These are phyloP conservation scores for Acropternis orthonyx DNA, from an alignment of 2,797 vertebrate genomes.

Conservation along the genomic window DNA sequence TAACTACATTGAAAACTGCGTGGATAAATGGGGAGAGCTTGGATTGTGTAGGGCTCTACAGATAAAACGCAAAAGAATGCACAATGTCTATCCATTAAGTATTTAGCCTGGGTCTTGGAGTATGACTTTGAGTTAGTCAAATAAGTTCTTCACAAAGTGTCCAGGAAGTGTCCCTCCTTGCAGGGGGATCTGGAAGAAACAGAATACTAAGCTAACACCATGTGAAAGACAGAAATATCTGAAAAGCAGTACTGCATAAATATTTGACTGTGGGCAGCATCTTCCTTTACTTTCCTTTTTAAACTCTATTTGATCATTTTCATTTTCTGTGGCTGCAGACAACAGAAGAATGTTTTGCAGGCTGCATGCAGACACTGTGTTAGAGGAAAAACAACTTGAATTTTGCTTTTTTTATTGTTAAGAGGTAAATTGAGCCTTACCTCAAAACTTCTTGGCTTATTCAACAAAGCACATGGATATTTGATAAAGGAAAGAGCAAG, in stretches of 20 bases:
- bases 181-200: not conserved
- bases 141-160: not conserved
- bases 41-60: not conserved
- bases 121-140: not conserved
- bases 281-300: not conserved
- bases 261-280: not conserved
- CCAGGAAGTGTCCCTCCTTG: not conserved
- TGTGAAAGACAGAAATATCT: not conserved
- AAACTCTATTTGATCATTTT: not conserved
- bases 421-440: not conserved
- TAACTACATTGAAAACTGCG: not conserved
- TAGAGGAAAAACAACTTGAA: not conserved
- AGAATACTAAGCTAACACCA: not conserved
- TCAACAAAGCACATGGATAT: not conserved
- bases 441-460: not conserved
- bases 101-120: not conserved
- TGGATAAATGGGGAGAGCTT: not conserved
- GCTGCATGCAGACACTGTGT: not conserved
- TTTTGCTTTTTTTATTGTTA: not conserved
- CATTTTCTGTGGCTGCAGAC: not conserved
- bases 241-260: not conserved
- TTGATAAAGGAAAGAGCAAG: not conserved
- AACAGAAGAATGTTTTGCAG: not conserved
- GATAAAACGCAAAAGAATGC: not conserved
- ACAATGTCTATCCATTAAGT: not conserved